Evolutionary conservation across 2,113 vertebrate species (phyloP).

Genomic region (Dendrocopos noguchii): DNA sequence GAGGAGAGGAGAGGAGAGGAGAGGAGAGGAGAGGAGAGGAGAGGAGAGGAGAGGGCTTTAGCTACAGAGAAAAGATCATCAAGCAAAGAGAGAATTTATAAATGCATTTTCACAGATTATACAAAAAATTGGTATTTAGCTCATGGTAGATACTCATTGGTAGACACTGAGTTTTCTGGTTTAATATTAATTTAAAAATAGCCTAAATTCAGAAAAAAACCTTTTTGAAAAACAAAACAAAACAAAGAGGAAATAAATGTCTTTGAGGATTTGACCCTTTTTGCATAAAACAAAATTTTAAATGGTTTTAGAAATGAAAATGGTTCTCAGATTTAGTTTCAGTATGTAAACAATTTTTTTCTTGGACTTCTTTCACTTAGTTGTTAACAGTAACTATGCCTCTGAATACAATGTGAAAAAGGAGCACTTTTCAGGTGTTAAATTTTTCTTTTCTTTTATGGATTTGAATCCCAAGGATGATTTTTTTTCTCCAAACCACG

Average conservation of each 20-base stretch:
- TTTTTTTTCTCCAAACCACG: neutral
- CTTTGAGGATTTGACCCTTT: neutral
- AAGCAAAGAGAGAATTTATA: neutral
- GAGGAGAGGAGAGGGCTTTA: neutral
- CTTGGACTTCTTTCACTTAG: neutral
- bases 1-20: too few relatives aligned
- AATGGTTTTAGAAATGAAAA: neutral
- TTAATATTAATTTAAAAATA: neutral
- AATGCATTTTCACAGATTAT: neutral
- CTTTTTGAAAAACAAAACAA: neutral
- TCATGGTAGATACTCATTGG: neutral
- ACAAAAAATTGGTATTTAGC: neutral
- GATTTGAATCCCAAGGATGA: neutral
- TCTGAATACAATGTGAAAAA: neutral
- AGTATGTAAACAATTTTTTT: neutral
- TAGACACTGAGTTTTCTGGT: fast-evolving
- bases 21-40: neutral
- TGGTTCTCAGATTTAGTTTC: neutral
- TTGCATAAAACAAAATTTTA: neutral
- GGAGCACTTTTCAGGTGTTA: neutral
- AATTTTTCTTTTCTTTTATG: neutral
- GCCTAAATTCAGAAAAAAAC: neutral
- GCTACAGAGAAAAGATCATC: neutral
- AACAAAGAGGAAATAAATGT: neutral
- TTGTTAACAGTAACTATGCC: neutral